Base-by-base conservation (phyloP, 2,797 vertebrate species). In the Okamejei kenojei region DNA sequence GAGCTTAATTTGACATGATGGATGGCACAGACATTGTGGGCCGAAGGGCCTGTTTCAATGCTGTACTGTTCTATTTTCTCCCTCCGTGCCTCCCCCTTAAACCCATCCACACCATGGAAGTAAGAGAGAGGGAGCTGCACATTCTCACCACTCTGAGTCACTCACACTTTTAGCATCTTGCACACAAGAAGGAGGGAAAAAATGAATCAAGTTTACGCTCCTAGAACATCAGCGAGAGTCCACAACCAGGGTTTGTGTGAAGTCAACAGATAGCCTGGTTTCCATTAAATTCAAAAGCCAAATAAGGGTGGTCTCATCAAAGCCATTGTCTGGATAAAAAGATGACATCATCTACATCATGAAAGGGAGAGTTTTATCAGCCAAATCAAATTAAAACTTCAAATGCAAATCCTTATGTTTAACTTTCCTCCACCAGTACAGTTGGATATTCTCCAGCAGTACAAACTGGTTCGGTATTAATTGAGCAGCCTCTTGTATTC, bases 371-470 rank as follows among this genome's bases (percentile, higher is more conserved):
- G 68, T 91, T 90, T 86, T 68, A 90, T 90, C 88, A 35, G 63
- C 65, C 88, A 90, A 90, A 90, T 32, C 61, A 3, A 90, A 91
- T 17, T 91, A 68, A 91, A 74, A 91, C 71, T 73, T 74, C 90
- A 91, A 91, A 71, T 74, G 35, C 88, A 71, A 90, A 68, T 90
- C 88, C 65, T 86, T 86, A 58, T 63, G 84, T 35, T 65, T 32
- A 88, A 88, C 84, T 74, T 91, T 68, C 90, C 71, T 91, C 90
- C 45, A 54, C 68, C 90, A 91, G 90, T 15, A 23, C 32, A 17
- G 1, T 21, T 91, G 90, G 90, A 91, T 15, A 26, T 8, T 3
- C 10, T 38, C 90, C 90, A 91, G 29, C 32, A 26, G 21, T 4
- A 21, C 90, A 71, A 38, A 23, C 90, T n/a, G 90, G n/a, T 74